A percentile compares a stretch with the other conserved stretches of the same genome.
Conservation (phyloP, 2,113 vertebrate genomes). For the Apeltes quadracus region DNA sequence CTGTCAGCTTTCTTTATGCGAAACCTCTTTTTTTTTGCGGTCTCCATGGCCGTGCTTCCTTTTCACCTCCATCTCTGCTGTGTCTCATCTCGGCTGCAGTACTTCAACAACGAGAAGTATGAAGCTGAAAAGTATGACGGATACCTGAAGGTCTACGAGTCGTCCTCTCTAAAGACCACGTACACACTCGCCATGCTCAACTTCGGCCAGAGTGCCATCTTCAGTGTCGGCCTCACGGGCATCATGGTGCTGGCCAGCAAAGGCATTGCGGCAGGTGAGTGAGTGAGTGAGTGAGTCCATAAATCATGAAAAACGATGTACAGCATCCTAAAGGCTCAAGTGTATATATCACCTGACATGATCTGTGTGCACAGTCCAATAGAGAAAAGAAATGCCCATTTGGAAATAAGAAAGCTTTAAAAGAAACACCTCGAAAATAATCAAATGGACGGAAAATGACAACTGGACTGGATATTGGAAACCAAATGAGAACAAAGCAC, state of each 20-base stretch:
- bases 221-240: conserved; percentile 90
- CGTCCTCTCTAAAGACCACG: conserved; percentile 93
- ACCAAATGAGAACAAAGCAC: conserved; percentile 62
- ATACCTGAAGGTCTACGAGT: conserved; percentile 92
- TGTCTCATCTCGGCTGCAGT: conserved; percentile 77
- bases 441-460: conserved; percentile 41
- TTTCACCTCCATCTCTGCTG: conserved; percentile 11
- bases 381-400: not conserved
- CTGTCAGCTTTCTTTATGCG: conserved; percentile 24
- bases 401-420: conserved; percentile 27
- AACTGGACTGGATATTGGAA: conserved; percentile 56
- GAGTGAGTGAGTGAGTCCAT: not conserved
- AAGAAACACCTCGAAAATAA: conserved; percentile 40
- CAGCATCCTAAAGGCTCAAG: conserved; percentile 3
- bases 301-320: conserved; percentile 6
- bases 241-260: conserved; percentile 97
- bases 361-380: conserved; percentile 20
- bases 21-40: conserved; percentile 19
- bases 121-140: conserved; percentile 93
- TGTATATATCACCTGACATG: not conserved
- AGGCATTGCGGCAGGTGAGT: conserved; percentile 91
- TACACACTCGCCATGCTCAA: conserved; percentile 94
- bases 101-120: conserved; percentile 99
- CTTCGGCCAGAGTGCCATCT: conserved; percentile 95
- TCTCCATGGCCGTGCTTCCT: conserved; percentile 30